Evolutionary conservation across 2,888 invertebrate genomes (phyloP).

Genomic region (Polyommatus iphigenia): DNA sequence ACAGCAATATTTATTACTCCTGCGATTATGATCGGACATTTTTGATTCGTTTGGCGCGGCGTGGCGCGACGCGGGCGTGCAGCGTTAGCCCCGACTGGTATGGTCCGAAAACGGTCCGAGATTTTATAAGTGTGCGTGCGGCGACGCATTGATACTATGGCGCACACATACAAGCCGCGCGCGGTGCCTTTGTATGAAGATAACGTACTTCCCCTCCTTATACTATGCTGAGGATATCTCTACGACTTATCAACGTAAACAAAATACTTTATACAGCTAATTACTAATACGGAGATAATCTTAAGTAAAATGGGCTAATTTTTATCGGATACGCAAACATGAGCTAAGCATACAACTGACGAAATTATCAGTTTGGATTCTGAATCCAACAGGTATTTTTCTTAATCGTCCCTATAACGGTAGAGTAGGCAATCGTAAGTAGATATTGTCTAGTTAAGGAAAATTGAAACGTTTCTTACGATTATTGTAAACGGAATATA

Average conservation of each 20-base stretch:
- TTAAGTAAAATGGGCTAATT: background rate
- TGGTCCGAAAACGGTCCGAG: too few relatives aligned
- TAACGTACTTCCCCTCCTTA: too few relatives aligned
- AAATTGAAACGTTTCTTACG: background rate
- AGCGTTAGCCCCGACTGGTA: too few relatives aligned
- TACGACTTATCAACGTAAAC: background rate
- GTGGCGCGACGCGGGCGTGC: too few relatives aligned
- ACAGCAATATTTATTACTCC: too few relatives aligned
- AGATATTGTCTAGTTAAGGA: background rate
- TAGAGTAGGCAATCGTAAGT: background rate
- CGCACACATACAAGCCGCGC: too few relatives aligned
- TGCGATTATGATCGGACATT: too few relatives aligned
- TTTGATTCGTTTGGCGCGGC: too few relatives aligned
- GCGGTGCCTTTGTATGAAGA: too few relatives aligned
- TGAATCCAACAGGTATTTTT: background rate
- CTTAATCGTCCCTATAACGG: background rate
- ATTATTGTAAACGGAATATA: too few relatives aligned
- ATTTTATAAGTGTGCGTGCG: too few relatives aligned
- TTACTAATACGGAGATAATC: background rate
- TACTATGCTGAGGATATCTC: background rate
- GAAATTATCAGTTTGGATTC: background rate
- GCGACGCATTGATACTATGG: too few relatives aligned
- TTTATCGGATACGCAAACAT: background rate
- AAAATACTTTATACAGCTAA: background rate
- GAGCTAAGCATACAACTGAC: background rate